Evolutionary conservation across 2,113 vertebrate genomes (phyloP).

Genomic region (Equus quagga): DNA sequence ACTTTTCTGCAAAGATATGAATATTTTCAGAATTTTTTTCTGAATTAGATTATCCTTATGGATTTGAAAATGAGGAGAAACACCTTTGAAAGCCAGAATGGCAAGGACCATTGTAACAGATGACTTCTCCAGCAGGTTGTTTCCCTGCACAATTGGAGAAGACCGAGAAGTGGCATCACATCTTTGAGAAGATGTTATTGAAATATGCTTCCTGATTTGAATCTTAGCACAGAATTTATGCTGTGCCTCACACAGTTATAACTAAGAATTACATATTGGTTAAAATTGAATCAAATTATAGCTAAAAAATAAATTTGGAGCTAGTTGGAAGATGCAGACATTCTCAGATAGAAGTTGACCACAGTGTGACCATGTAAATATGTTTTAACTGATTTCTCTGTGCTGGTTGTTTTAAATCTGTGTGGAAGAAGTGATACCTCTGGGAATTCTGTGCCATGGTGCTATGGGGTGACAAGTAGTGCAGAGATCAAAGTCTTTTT

Average conservation of each 20-base stretch:
- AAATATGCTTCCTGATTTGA: constrained; percentile 14
- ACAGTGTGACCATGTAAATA: background rate
- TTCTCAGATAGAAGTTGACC: background rate
- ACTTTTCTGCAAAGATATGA: background rate
- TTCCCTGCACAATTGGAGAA: background rate
- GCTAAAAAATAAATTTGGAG: background rate
- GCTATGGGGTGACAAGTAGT: background rate
- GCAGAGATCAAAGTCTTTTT: background rate
- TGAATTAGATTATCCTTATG: background rate
- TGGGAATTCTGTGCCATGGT: background rate
- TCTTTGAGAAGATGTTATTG: background rate
- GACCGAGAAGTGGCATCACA: background rate
- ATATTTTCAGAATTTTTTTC: constrained; percentile 26
- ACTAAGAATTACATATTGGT: background rate
- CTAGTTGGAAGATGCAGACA: background rate
- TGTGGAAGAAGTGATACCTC: background rate
- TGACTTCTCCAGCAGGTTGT: background rate
- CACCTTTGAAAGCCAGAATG: background rate
- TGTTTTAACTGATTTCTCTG: background rate
- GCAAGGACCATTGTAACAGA: background rate
- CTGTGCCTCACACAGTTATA: background rate
- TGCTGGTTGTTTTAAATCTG: background rate
- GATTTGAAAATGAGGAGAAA: background rate
- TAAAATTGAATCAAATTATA: background rate
- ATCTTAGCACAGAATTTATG: background rate